Evolutionary conservation across 2,113 vertebrate species (phyloP).

Genomic region (Varanus komodoensis): DNA sequence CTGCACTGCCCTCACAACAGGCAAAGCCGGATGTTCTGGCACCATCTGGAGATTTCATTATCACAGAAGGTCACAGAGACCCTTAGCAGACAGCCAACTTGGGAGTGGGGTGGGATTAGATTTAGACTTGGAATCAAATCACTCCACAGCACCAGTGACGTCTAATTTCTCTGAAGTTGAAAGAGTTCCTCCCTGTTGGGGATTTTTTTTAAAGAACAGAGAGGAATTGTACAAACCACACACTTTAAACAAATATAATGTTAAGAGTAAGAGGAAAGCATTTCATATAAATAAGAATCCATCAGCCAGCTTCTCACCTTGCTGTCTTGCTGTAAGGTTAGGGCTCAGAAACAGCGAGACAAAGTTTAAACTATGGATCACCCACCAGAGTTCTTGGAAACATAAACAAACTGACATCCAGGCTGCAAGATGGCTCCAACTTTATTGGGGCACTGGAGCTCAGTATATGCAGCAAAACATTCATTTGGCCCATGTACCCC

Average conservation of each 20-base stretch:
- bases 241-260: background rate
- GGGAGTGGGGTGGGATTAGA: background rate
- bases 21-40: slow-evolving; percentile 69
- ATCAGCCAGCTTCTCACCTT: background rate
- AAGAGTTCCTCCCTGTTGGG: background rate
- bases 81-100: background rate
- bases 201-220: background rate
- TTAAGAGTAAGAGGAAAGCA: background rate
- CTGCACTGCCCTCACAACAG: slow-evolving; percentile 6
- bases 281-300: background rate
- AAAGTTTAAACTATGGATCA: background rate
- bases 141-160: background rate
- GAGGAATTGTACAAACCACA: background rate
- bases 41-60: slow-evolving; percentile 85
- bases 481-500: background rate
- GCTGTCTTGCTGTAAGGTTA: background rate
- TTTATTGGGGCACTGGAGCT: background rate
- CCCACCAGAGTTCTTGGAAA: background rate
- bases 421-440: background rate
- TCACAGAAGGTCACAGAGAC: slow-evolving; percentile 37
- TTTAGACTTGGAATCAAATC: background rate
- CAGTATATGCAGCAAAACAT: background rate
- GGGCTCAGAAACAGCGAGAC: background rate
- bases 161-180: slow-evolving; percentile 14
- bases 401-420: background rate